Evolutionary conservation across 1,140 invertebrate species (phyloP), one percentile per base, ranked within the genome.

Genomic region (Lasioglossum albipes): DNA sequence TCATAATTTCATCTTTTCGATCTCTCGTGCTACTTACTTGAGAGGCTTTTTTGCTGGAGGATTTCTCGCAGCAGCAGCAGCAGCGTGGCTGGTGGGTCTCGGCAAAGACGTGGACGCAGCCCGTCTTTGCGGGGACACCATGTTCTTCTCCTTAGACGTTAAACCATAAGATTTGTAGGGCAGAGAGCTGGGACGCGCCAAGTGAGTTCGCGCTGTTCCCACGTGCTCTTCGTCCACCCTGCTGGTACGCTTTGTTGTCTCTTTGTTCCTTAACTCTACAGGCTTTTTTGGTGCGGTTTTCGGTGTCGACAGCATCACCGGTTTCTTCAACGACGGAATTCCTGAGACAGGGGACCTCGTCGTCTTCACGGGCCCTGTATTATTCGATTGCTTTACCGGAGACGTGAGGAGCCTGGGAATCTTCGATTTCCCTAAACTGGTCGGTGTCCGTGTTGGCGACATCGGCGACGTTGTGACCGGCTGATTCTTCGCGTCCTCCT

Each of bases 341-440:
- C 90, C 90, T 9, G 91, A 91, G 10, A 88, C 59, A 0, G 90
- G 87, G 9, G 89, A 90, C 74, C 90, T 92, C 3, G 88, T 82
- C 4, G 69, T 90, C 45, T 91, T 93, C 16, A 54, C 69, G 7
- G 76, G n/a, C 22, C 78, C 75, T 42, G 57, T 85, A 2, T 93
- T 92, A 61, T 83, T 87, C 7, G 94, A 93, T 5, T 95, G 95
- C 88, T 91, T 94, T 71, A 94, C 93, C 9, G 95, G 95, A 4
- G 95, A 95, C 7, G 94, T 95, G 13, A 97, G 94, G 42, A 95
- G 95, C 41, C 96, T 92, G 12, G 96, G 96, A 88, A 97, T 97
- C 84, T 95, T 95, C 2, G 96, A 97, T 86, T 95, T 95, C 42
- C 91, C 89, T 59, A 87, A 80, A 75, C 71, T 88, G 2, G 86